phyloP scores from a whole-genome alignment of 2,113 vertebrate species.

The Chlamydotis undulata region DNA sequence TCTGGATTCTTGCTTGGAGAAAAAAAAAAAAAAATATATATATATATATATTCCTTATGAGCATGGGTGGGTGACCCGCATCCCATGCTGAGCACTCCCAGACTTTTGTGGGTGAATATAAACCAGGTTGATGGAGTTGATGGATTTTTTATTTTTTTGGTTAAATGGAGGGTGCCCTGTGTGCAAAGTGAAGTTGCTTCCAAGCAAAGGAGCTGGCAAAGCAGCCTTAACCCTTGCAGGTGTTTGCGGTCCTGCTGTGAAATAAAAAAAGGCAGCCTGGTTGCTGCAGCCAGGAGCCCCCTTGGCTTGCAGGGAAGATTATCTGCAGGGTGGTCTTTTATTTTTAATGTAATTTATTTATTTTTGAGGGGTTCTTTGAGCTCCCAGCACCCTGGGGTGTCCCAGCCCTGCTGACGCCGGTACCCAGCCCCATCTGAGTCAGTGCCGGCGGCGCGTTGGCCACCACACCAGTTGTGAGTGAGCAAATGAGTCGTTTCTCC shows the following conservation, averaged over 20 bases:
- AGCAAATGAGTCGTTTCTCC: not conserved
- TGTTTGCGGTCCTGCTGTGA: no score
- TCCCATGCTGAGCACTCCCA: fast-evolving
- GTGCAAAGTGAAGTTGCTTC: fast-evolving
- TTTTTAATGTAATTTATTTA: not conserved
- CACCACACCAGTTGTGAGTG: fast-evolving
- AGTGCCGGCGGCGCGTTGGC: not conserved
- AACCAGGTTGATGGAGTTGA: fast-evolving
- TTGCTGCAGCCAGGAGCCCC: not conserved
- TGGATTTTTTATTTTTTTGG: no score
- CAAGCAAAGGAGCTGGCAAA: not conserved
- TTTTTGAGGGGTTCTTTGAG: not conserved
- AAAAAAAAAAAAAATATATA: no score
- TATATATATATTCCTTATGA: no score
- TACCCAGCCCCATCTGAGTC: not conserved
- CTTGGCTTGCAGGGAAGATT: not conserved
- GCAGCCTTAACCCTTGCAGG: not conserved
- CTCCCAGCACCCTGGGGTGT: not conserved
- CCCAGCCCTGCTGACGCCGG: not conserved
- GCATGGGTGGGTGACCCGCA: not conserved
- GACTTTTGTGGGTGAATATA: no score
- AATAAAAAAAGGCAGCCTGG: no score
- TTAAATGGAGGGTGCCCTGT: no score
- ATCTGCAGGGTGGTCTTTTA: not conserved
- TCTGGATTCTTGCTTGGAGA: no score